phyloP scores from a whole-genome alignment of 2,797 vertebrate genomes.

The Vireo griseus region DNA sequence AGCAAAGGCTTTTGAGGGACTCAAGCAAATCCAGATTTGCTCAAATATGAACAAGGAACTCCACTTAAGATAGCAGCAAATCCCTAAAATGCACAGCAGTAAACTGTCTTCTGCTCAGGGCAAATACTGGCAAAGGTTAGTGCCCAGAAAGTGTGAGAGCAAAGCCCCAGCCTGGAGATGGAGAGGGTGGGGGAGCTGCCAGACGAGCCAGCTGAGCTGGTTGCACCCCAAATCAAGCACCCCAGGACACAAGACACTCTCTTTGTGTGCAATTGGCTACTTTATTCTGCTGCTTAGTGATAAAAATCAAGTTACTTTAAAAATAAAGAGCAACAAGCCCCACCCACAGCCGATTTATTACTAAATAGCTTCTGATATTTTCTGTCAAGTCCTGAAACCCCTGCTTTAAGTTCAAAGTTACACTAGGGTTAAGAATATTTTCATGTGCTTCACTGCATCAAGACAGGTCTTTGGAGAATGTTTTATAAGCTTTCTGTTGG shows the following conservation, averaged over 20 bases:
- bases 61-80: not conserved
- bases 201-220: not conserved
- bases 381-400: not conserved
- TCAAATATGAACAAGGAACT: not conserved
- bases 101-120: not conserved
- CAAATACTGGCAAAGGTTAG: not conserved
- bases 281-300: not conserved
- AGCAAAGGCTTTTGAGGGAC: not conserved
- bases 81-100: not conserved
- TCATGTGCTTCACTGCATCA: not conserved
- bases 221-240: not conserved
- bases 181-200: not conserved
- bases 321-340: not conserved
- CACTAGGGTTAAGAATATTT: not conserved
- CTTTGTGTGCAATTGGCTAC: not conserved
- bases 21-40: not conserved
- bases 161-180: not conserved
- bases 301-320: not conserved
- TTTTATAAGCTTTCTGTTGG: constrained; percentile 7
- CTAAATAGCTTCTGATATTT: not conserved
- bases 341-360: not conserved
- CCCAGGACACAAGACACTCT: not conserved
- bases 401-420: not conserved
- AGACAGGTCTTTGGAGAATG: constrained; percentile 1
- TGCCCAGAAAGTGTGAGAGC: not conserved